Conservation (phyloP, 2,888 invertebrate genomes). For the Osedax frankpressi region DNA sequence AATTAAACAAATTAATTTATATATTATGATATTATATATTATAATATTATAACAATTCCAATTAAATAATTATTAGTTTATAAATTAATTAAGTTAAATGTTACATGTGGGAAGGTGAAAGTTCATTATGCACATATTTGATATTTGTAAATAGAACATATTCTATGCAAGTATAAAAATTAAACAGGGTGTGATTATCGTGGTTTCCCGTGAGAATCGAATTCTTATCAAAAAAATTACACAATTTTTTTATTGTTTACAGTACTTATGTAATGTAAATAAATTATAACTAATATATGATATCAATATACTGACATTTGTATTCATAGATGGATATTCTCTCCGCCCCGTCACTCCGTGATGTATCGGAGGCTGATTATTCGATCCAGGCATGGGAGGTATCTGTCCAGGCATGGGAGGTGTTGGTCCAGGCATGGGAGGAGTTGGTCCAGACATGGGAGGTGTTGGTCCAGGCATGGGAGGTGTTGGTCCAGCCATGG, state of each 20-base stretch:
- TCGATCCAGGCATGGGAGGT: background rate
- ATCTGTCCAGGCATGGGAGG: background rate
- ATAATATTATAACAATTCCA: too few relatives aligned
- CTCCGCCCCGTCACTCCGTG: conserved; percentile 27
- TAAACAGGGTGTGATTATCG: too few relatives aligned
- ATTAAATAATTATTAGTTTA: too few relatives aligned
- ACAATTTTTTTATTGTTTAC: background rate
- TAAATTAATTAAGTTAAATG: too few relatives aligned
- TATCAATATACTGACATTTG: background rate
- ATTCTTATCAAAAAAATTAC: too few relatives aligned
- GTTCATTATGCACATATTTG: too few relatives aligned
- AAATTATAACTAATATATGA: background rate
- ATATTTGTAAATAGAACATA: too few relatives aligned
- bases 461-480: background rate
- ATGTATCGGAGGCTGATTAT: background rate
- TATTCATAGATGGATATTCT: conserved; percentile 28
- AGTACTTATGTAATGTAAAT: background rate
- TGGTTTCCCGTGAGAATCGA: too few relatives aligned
- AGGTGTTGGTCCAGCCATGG: background rate
- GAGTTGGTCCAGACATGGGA: background rate
- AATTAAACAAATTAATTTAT: too few relatives aligned
- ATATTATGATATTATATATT: too few relatives aligned
- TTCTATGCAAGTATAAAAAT: too few relatives aligned
- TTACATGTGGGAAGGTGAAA: too few relatives aligned
- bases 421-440: background rate